phyloP scores from a whole-genome alignment of 2,797 vertebrate species.

The Rhinogobio ventralis region DNA sequence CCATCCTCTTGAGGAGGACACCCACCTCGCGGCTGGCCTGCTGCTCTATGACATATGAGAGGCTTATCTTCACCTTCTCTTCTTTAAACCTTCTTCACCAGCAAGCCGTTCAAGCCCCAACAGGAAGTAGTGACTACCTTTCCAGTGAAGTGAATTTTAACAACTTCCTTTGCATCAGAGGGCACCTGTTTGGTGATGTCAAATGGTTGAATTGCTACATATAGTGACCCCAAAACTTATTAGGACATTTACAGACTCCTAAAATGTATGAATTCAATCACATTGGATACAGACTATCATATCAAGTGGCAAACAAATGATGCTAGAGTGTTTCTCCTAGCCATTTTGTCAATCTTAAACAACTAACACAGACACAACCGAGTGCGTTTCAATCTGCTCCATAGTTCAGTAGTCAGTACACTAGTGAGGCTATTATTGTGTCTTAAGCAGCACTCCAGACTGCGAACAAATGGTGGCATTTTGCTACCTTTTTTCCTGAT shows the following conservation, averaged over 20 bases:
- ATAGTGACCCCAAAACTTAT: neutral
- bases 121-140: neutral
- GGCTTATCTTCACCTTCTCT: neutral
- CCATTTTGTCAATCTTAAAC: neutral
- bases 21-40: conserved; percentile 12
- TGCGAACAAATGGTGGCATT: no score
- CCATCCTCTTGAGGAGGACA: conserved; percentile 26
- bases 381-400: neutral
- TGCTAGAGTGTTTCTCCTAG: neutral
- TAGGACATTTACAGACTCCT: neutral
- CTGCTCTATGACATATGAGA: conserved; percentile 29
- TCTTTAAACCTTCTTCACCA: neutral
- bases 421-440: neutral
- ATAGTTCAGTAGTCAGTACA: neutral
- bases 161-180: neutral
- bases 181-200: neutral
- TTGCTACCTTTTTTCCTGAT: no score
- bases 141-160: neutral
- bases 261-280: neutral
- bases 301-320: neutral
- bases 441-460: no score
- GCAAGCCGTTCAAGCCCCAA: neutral
- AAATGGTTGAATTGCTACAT: neutral
- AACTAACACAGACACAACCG: neutral
- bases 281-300: neutral